Evolutionary conservation across 1,140 invertebrate genomes (phyloP), one percentile per base, ranked within the genome.

Genomic region (Sycophila sp.): DNA sequence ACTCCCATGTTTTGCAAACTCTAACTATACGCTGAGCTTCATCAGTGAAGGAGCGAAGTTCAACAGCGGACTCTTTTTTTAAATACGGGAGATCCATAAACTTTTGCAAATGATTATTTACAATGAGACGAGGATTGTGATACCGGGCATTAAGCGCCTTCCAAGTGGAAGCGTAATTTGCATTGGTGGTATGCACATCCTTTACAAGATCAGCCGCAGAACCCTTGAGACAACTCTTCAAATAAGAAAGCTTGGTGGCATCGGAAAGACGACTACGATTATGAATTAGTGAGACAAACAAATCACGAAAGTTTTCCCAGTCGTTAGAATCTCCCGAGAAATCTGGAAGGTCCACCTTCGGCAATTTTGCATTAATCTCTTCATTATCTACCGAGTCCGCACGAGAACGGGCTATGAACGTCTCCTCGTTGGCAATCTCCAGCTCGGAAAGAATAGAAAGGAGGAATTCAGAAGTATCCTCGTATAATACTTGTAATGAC

Each of bases 161-260:
- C 53, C 65, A 67, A 22, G 65, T 47, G 3, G 34, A 6, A 13
- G 26, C 7, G 22, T 67, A 67, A 47, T 67, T 56, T n/a, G 65
- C 65, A 24, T 34, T 47, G 1, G 65, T 67, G 7, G 38, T 42
- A 28, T n/a, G 4, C 1, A 53, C 49, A 13, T 65, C 47, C 30
- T 65, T 38, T 26, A 53, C 34, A 19, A 66, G 34, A 22, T 66
- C 51, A 17, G 63, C 49, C 13, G 63, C 49, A 13, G 28, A 40
- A 30, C 22, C 36, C 6, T 13, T 66, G 6, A 66, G 17, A 28
- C 51, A 56, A 22, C 19, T 17, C 56, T 49, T 38, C 17, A 59
- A 15, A 15, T 38, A 56, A 17, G 30, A 17, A 15, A 56, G 22
- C 24, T 56, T 56, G 13, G 42, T 49, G 5, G 32, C 24, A 60